Conservation (phyloP, 2,888 invertebrate species). For the Notocelia uddmanniana region DNA sequence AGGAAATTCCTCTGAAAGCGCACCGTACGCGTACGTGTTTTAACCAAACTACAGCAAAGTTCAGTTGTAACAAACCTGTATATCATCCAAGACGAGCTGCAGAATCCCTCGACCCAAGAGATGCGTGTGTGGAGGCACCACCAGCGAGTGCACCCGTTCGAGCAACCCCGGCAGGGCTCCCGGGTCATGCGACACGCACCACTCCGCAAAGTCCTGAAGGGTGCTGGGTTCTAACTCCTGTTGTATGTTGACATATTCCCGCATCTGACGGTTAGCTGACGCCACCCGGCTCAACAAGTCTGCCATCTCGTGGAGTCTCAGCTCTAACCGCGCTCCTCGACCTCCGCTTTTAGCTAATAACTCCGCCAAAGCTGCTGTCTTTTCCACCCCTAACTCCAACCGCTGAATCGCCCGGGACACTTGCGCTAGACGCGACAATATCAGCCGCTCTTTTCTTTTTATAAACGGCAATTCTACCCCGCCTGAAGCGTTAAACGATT, state of each 20-base stretch:
- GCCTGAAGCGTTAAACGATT: constrained; percentile 79
- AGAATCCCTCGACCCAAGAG: constrained; percentile 81
- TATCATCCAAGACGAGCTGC: constrained; percentile 65
- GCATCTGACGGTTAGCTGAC: constrained; percentile 86
- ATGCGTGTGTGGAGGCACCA: constrained; percentile 81
- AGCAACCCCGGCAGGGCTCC: constrained; percentile 88
- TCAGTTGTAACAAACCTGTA: constrained; percentile 63
- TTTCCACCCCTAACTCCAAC: constrained; percentile 68
- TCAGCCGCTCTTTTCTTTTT: constrained; percentile 86
- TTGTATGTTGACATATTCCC: constrained; percentile 83
- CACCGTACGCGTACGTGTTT: too few relatives aligned
- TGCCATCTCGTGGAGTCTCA: constrained; percentile 87
- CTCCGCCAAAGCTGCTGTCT: constrained; percentile 61
- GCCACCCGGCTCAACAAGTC: constrained; percentile 87
- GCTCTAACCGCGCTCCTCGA: constrained; percentile 81
- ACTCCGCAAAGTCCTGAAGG: constrained; percentile 89
- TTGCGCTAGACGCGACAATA: constrained; percentile 79
- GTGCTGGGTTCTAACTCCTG: constrained; percentile 87
- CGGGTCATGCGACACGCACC: constrained; percentile 89
- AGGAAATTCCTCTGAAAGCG: too few relatives aligned
- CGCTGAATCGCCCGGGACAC: constrained; percentile 68
- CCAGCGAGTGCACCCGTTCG: constrained; percentile 87
- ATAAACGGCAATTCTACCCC: constrained; percentile 87
- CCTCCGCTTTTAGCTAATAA: constrained; percentile 73
- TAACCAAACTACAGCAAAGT: neutral